These are phyloP conservation scores for Nothoprocta pentlandii DNA, from an alignment of 2,113 vertebrate species.

Conservation along the genomic window DNA sequence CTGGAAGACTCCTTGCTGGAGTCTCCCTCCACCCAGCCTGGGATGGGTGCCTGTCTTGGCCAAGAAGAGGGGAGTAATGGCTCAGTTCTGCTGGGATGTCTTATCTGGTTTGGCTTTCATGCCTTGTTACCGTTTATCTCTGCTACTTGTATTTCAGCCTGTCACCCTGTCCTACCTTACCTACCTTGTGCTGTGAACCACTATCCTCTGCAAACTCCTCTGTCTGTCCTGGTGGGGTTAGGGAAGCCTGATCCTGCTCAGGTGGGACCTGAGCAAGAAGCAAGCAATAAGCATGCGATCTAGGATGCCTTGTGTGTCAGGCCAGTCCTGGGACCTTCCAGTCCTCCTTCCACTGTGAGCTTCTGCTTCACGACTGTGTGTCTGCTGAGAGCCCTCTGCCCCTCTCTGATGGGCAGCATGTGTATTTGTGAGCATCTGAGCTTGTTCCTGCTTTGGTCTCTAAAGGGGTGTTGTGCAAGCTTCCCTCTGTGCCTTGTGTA, in stretches of 20 bases:
- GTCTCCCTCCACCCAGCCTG: neutral
- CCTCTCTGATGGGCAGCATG: neutral
- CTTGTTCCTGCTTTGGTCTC: neutral
- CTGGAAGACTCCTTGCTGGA: neutral
- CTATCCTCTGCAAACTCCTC: neutral
- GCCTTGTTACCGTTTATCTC: neutral
- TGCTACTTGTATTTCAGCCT: neutral
- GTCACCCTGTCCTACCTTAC: neutral
- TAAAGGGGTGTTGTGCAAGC: neutral
- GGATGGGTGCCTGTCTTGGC: neutral
- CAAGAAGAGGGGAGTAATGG: accelerated
- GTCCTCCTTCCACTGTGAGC: neutral
- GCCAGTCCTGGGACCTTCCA: neutral
- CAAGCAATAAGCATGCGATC: neutral
- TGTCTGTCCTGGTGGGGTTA: neutral
- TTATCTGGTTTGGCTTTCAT: neutral
- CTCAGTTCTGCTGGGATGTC: neutral
- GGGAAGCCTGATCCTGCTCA: neutral
- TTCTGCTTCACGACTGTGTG: neutral
- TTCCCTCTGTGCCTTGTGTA: accelerated
- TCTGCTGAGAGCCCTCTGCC: neutral
- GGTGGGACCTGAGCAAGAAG: neutral
- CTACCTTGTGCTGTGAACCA: neutral
- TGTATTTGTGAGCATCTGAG: neutral
- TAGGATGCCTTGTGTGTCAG: accelerated